Base-by-base conservation (phyloP, 2,888 invertebrate genomes). In the Marasmarcha lunaedactyla region DNA sequence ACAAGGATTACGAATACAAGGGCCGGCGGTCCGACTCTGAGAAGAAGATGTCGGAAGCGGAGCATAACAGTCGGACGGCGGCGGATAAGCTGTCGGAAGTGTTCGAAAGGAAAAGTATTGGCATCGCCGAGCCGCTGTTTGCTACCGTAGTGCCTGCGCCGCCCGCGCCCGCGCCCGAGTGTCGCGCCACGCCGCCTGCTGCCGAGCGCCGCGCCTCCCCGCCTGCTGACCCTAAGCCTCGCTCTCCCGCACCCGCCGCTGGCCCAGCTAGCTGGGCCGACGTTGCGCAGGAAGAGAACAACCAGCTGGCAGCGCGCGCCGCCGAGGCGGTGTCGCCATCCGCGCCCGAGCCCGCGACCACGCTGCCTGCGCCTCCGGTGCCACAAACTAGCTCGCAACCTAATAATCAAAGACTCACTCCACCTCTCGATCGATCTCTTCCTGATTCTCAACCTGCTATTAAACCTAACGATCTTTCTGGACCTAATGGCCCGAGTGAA, bases 1-100 rank as follows among this genome's bases (percentile, higher is more conserved):
- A 86, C 44, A 85, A 85, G 51, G 86, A 86, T 35, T 65, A 68
- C 35, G 84, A 77, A 25, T 84, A 84, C 40, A 78, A 76, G 71
- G 79, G 71, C 27, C 70, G 83, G 48, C 77, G 86, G 55, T 68
- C 68, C 47, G 87, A 87, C 35, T 60, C 77, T 38, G 74, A 83
- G 25, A 72, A 78, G 39, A 86, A 85, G 46, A 52, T 66, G 14
- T 49, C 63, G 36, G 83, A 83, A 40, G 59, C 57, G 25, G 63
- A 66, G 38, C 65, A 67, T 46, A 74, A 70, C 47, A n/a, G n/a
- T n/a, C 67, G 77, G 52, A 76, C 78, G 42, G 79, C 78, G 42
- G 81, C 79, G 43, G 84, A 84, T 46, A 83, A 84, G 55, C 55
- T 81, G 37, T 70, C 73, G 36, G 84, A 84, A 59, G 81, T 79